Conservation (phyloP, 2,888 invertebrate species). For the Synanthedon vespiformis region DNA sequence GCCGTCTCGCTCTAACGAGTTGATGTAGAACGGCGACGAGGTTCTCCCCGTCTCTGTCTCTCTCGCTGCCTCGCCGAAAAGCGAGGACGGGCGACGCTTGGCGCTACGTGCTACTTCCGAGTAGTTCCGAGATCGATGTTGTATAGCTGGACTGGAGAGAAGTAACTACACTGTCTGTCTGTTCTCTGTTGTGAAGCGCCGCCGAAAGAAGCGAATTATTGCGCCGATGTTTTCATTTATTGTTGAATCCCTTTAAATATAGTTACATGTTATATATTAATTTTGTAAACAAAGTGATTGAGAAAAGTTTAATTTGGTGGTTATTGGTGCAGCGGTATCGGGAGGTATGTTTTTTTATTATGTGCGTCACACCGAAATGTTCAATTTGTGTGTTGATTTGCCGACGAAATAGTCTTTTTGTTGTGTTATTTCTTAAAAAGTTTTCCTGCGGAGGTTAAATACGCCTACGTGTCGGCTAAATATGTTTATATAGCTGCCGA, state of each 20-base stretch:
- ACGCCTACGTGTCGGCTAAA: too few species aligned
- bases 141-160: constrained; percentile 29
- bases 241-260: neutral
- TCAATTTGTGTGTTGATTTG: constrained; percentile 28
- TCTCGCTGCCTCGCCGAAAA: neutral
- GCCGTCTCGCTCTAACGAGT: neutral
- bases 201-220: constrained; percentile 31
- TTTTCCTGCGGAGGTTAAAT: constrained; percentile 8
- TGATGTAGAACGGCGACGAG: constrained; percentile 2
- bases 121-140: constrained; percentile 42
- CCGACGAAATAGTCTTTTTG: neutral
- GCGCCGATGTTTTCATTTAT: constrained; percentile 35
- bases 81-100: constrained; percentile 5
- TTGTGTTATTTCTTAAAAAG: constrained; percentile 15
- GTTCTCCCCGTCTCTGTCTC: neutral
- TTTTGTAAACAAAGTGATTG: constrained; percentile 12
- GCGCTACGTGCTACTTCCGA: constrained; percentile 20
- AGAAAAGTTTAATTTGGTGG: constrained; percentile 6
- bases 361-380: constrained; percentile 41
- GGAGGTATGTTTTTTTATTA: constrained; percentile 44
- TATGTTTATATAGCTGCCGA: too few species aligned
- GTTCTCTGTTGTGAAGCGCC: constrained; percentile 46
- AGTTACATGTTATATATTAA: neutral
- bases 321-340: constrained; percentile 16
- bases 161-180: constrained; percentile 12